Evolutionary conservation across 2,797 vertebrate species (phyloP).

Genomic region (Sebastes elongatus): DNA sequence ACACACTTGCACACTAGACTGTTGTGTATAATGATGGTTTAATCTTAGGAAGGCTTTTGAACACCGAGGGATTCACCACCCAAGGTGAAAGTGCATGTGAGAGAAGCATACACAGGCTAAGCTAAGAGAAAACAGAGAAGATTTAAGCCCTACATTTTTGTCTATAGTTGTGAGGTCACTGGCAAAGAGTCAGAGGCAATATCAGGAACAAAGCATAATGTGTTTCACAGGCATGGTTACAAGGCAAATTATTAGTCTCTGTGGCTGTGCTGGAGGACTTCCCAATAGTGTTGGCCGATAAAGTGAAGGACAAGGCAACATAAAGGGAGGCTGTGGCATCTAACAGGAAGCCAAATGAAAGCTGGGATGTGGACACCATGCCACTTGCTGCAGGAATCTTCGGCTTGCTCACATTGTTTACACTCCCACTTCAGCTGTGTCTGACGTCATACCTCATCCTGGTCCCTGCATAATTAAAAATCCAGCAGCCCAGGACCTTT

Average conservation of each 20-base stretch:
- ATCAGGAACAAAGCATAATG: constrained; percentile 26
- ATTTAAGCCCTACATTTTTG: constrained; percentile 30
- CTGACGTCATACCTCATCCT: constrained; percentile 12
- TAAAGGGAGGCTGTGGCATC: neutral
- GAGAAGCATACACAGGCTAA: neutral
- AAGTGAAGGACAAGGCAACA: neutral
- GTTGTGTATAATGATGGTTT: constrained; percentile 18
- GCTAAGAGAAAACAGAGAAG: constrained; percentile 12
- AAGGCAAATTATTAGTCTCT: constrained; percentile 14
- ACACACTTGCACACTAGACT: constrained; percentile 4
- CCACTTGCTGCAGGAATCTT: neutral
- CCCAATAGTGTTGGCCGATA: constrained; percentile 11
- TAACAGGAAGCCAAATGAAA: neutral
- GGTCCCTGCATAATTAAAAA: constrained; percentile 21
- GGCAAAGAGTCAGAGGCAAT: constrained; percentile 25
- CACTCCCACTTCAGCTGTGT: constrained; percentile 1
- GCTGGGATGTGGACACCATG: neutral
- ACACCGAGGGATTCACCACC: constrained; percentile 22
- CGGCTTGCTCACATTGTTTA: neutral
- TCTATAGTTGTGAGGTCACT: constrained; percentile 32
- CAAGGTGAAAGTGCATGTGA: constrained; percentile 21
- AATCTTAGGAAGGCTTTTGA: constrained; percentile 30
- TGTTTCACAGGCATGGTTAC: constrained; percentile 31
- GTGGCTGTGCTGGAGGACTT: constrained; percentile 10
- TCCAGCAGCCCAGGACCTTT: neutral